Percentiles rank a stretch among this genome's conserved stretches.
Evolutionary conservation across 2,797 vertebrate species (phyloP).

Genomic region (Phataginus tetradactyla): DNA sequence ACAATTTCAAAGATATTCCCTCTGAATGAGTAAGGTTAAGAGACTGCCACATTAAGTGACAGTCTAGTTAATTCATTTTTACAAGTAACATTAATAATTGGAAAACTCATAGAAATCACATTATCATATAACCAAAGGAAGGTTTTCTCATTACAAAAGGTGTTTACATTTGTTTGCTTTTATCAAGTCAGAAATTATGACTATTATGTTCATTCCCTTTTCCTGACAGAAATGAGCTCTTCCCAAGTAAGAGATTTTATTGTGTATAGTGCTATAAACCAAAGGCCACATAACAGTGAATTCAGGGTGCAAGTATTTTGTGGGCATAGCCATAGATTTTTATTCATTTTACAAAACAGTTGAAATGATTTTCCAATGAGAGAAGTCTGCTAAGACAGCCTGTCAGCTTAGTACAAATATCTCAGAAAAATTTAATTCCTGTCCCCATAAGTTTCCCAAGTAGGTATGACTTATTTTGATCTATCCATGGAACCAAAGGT

Average conservation of each 20-base stretch:
- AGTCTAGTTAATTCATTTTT: neutral
- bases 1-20: neutral
- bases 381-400: neutral
- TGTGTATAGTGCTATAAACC: neutral
- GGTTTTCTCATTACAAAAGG: neutral
- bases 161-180: neutral
- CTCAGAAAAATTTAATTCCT: neutral
- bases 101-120: constrained; percentile 32
- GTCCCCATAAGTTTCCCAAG: neutral
- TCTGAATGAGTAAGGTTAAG: neutral
- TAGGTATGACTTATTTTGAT: neutral
- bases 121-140: neutral
- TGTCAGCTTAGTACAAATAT: neutral
- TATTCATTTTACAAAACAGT: neutral
- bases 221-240: neutral
- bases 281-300: neutral
- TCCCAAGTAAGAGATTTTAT: neutral
- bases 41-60: neutral
- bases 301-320: neutral
- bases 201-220: neutral
- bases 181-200: neutral
- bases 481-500: neutral
- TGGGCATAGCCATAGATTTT: neutral
- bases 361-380: neutral
- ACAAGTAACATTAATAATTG: neutral